Evolutionary conservation across 2,113 vertebrate species (phyloP).

Genomic region (Chloropsis cyanopogon): DNA sequence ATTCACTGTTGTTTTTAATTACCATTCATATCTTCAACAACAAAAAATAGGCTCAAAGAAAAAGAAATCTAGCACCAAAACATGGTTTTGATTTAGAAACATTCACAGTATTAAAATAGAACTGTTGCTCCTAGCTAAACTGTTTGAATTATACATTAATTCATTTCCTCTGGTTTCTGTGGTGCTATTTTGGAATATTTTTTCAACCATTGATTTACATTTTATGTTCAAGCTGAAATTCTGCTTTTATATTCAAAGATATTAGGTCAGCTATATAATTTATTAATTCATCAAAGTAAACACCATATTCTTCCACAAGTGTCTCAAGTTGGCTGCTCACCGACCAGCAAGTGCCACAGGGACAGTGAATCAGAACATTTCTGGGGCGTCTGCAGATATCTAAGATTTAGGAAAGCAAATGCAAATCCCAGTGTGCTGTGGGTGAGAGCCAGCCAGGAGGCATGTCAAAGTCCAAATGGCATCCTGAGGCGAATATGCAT

Average conservation of each 20-base stretch:
- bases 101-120: conserved; percentile 29
- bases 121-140: conserved; percentile 16
- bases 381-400: neutral
- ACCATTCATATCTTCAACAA: neutral
- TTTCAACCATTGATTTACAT: neutral
- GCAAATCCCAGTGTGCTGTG: neutral
- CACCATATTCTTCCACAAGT: neutral
- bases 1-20: conserved; percentile 35
- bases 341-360: neutral
- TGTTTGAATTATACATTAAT: conserved; percentile 46
- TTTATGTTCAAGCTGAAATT: neutral
- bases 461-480: neutral
- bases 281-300: neutral
- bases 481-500: neutral
- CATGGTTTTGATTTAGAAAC: conserved; percentile 27
- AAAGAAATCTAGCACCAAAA: neutral
- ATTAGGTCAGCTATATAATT: conserved; percentile 7
- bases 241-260: neutral
- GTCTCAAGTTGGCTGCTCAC: neutral
- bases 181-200: conserved; percentile 4
- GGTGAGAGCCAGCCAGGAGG: neutral
- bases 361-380: neutral
- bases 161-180: neutral
- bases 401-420: neutral
- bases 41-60: neutral